phyloP scores from a whole-genome alignment of 1,140 invertebrate genomes.

The Anoplophora glabripennis region DNA sequence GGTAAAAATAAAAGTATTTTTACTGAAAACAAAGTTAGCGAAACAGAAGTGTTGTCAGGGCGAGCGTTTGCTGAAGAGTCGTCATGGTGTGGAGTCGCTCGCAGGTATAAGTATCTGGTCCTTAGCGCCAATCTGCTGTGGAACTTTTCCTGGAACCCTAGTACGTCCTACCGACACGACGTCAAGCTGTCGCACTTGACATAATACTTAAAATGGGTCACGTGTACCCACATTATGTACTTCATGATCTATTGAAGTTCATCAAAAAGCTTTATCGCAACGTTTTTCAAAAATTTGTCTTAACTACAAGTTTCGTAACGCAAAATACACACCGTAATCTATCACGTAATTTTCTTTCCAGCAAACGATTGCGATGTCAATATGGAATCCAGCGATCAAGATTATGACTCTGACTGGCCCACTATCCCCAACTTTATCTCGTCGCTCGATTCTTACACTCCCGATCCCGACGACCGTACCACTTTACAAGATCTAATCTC shows the following conservation, averaged over 20 bases:
- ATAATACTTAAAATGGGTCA: too few relatives aligned
- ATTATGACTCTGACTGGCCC: slow-evolving; percentile 53
- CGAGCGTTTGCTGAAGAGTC: too few relatives aligned
- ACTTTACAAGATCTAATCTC: slow-evolving; percentile 76
- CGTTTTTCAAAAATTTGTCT: not conserved
- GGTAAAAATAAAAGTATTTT: too few relatives aligned
- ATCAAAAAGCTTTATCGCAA: not conserved
- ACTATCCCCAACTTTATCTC: slow-evolving; percentile 33
- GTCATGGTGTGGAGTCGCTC: too few relatives aligned
- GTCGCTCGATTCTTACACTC: slow-evolving; percentile 44
- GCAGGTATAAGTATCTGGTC: too few relatives aligned
- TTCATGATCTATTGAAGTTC: not conserved
- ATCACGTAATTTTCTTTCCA: slow-evolving; percentile 10
- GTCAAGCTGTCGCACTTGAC: too few relatives aligned
- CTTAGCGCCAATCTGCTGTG: too few relatives aligned
- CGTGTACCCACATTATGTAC: not conserved
- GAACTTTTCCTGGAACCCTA: too few relatives aligned
- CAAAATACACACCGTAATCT: not conserved
- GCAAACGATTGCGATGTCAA: slow-evolving; percentile 40
- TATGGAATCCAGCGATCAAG: slow-evolving; percentile 51
- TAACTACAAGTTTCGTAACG: not conserved
- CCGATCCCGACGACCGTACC: slow-evolving; percentile 54
- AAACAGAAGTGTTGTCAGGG: too few relatives aligned
- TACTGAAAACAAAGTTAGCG: too few relatives aligned
- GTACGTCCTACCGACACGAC: too few relatives aligned